These are phyloP conservation scores for Neodiprion pinetum DNA, from an alignment of 1,140 invertebrate species.

Conservation along the genomic window DNA sequence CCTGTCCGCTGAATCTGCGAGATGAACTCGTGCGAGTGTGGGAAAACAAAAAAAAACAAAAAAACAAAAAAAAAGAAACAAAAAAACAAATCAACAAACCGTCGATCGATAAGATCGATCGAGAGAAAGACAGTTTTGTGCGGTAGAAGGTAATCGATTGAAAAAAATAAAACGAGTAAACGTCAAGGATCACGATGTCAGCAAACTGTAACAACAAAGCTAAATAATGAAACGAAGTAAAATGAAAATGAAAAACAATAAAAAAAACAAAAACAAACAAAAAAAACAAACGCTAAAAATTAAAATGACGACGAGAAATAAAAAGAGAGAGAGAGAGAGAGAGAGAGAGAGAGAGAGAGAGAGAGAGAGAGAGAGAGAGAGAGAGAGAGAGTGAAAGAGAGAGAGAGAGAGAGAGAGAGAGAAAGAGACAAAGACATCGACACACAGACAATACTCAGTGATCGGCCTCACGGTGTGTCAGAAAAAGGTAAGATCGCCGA, in stretches of 20 bases:
- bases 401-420: slow-evolving; percentile 33
- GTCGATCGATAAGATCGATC: too few relatives aligned
- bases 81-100: background rate
- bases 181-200: background rate
- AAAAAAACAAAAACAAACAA: slow-evolving; percentile 15
- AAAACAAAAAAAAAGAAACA: too few relatives aligned
- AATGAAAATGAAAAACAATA: slow-evolving; percentile 20
- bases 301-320: slow-evolving; percentile 11
- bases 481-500: slow-evolving; percentile 50
- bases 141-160: too few relatives aligned
- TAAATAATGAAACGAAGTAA: slow-evolving; percentile 16
- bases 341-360: slow-evolving; percentile 30
- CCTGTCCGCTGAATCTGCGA: slow-evolving; percentile 18
- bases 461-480: slow-evolving; percentile 46
- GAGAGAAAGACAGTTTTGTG: too few relatives aligned
- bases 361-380: too few relatives aligned
- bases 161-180: too few relatives aligned
- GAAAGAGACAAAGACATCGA: slow-evolving; percentile 34
- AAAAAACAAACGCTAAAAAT: slow-evolving; percentile 20
- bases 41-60: background rate
- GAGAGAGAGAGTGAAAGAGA: slow-evolving; percentile 21
- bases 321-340: slow-evolving; percentile 27
- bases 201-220: background rate
- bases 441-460: slow-evolving; percentile 46
- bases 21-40: slow-evolving; percentile 1